Base-by-base conservation (phyloP, 2,888 invertebrate species). In the Empis stercorea region DNA sequence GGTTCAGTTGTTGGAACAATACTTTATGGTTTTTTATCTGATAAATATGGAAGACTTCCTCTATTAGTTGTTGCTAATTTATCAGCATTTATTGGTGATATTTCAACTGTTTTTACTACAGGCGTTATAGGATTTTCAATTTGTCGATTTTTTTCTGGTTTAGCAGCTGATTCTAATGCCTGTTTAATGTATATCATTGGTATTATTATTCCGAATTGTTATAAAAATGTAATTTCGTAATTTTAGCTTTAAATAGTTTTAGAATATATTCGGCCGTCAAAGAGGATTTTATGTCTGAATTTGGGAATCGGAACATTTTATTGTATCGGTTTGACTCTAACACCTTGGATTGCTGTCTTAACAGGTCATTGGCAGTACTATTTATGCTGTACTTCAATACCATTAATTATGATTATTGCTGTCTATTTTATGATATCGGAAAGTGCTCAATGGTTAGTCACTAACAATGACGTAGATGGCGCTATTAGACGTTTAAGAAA, bases 111-210 rank as follows among this genome's bases (percentile, higher is more conserved):
- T 1, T 71, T 75, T 50, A 67, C 73, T 3, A 59, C 51, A 10
- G 63, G 65, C 45, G 63, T 72, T 44, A 56, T 65, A 1, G 58
- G 65, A 39, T 79, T 75, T 63, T 67, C 71, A 2, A 48, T 66
- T 2, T 70, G 73, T 16, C 64, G 79, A 48, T 75, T 79, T 54
- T 54, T 78, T 20, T 73, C 77, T 2, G 79, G 79, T 11, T 59
- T 74, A 47, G 76, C 76, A 9, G 76, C 74, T 14, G 77, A 77
- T 56, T 71, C 72, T 4, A 73, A 75, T 54, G 76, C 74, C 55
- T 68, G 72, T 30, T 71, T 77, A 61, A 76, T 78, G 75, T 77
- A 76, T 50, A 78, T 78, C 50, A 69, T 77, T 54, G 74, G 76
- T 75, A 59, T 62, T 58, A 14, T 34, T 2, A 34, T 13, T 34